These are phyloP conservation scores for Notarius lentiginosus DNA, from an alignment of 2,113 vertebrate genomes.

Conservation along the genomic window DNA sequence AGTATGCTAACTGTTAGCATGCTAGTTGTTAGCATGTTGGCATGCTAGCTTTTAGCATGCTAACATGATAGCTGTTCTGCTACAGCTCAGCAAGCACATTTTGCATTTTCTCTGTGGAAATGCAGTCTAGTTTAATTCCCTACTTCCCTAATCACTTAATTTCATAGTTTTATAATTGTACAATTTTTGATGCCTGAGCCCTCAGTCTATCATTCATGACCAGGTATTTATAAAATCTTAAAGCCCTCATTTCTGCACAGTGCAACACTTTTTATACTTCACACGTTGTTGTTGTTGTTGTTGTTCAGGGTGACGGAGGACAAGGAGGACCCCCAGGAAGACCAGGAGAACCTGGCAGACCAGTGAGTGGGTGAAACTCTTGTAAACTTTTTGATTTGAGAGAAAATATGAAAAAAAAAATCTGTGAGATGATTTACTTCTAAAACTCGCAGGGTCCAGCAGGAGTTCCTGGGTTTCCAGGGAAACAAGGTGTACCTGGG, in stretches of 20 bases:
- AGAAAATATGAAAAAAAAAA: not conserved
- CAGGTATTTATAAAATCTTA: not conserved
- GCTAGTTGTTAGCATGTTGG: too few relatives aligned
- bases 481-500: constrained; percentile 60
- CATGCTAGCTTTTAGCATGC: too few relatives aligned
- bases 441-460: constrained; percentile 59
- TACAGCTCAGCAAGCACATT: too few relatives aligned
- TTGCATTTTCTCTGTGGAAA: too few relatives aligned
- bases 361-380: constrained; percentile 55
- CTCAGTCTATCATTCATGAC: not conserved
- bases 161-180: not conserved
- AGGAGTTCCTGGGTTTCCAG: constrained; percentile 64
- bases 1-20: too few relatives aligned
- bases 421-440: not conserved
- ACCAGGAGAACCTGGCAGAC: constrained; percentile 61
- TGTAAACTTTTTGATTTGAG: not conserved
- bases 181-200: not conserved
- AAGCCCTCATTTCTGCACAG: not conserved
- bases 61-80: too few relatives aligned
- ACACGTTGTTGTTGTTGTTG: not conserved
- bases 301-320: constrained; percentile 67
- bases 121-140: too few relatives aligned
- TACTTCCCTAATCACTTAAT: not conserved
- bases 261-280: not conserved
- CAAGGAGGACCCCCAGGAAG: constrained; percentile 61